These are phyloP conservation scores for Corbicula japonica DNA, from an alignment of 2,888 invertebrate species.

Conservation along the genomic window DNA sequence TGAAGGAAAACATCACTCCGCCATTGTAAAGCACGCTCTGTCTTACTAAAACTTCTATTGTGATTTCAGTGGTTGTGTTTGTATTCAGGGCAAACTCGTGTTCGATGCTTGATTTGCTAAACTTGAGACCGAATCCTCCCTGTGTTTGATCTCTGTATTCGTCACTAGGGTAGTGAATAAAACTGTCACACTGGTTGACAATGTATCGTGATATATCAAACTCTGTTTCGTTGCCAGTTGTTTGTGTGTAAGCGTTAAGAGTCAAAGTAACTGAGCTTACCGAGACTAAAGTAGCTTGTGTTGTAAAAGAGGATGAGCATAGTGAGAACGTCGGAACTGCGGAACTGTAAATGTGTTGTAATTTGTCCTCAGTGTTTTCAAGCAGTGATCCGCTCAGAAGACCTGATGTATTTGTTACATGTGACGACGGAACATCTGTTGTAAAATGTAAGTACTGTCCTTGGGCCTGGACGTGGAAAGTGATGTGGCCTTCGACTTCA, in stretches of 20 bases:
- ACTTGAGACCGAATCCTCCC: conserved; percentile 72
- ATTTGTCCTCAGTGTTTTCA: conserved; percentile 29
- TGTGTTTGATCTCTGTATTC: conserved; percentile 58
- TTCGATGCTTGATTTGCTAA: conserved; percentile 63
- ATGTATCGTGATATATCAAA: conserved; percentile 56
- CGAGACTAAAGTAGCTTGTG: conserved; percentile 35
- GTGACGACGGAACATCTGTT: conserved; percentile 32
- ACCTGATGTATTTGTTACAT: conserved; percentile 59
- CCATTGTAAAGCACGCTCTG: conserved; percentile 43
- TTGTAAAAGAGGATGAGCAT: conserved; percentile 48
- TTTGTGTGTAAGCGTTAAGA: conserved; percentile 41
- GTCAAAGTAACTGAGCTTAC: conserved; percentile 37
- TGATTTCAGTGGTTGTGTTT: conserved; percentile 45
- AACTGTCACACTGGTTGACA: conserved; percentile 64
- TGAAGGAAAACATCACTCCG: conserved; percentile 69
- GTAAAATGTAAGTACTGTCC: conserved; percentile 67
- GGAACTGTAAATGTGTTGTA: conserved; percentile 51
- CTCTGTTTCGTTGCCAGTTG: conserved; percentile 29
- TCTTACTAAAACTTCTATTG: conserved; percentile 72
- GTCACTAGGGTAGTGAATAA: conserved; percentile 65
- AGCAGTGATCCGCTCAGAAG: conserved; percentile 67
- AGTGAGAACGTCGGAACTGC: conserved; percentile 46
- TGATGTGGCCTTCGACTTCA: conserved; percentile 49
- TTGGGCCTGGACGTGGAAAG: conserved; percentile 57
- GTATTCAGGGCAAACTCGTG: conserved; percentile 52